Percentiles rank a stretch among this genome's conserved stretches.
These are phyloP conservation scores for Drosophila affinis DNA, from an alignment of 2,888 invertebrate species.

Conservation along the genomic window DNA sequence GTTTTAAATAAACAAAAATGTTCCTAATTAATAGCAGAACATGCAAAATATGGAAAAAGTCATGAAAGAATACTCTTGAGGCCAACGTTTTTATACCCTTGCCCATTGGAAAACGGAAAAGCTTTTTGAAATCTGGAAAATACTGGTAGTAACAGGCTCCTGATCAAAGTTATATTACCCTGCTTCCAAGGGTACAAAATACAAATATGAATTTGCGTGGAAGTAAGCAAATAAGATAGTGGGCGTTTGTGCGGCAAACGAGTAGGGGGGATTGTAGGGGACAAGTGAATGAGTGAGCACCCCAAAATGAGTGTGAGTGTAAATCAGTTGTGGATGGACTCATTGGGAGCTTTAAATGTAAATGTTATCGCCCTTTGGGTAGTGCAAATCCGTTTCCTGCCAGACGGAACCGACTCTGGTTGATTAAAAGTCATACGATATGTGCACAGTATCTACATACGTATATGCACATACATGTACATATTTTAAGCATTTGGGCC, in stretches of 20 bases:
- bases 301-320: neutral
- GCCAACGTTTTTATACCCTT: neutral
- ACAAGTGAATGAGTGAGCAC: neutral
- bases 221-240: neutral
- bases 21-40: constrained; percentile 23
- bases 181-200: neutral
- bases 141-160: neutral
- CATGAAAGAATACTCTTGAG: neutral
- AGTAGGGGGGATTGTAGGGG: neutral
- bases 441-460: neutral
- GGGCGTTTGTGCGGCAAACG: neutral
- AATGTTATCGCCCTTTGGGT: constrained; percentile 26
- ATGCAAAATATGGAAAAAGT: constrained; percentile 18
- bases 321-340: constrained; percentile 12
- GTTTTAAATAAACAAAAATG: constrained; percentile 27
- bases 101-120: neutral
- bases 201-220: neutral
- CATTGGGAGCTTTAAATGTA: constrained; percentile 8
- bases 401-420: neutral
- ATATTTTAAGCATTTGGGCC: constrained; percentile 2
- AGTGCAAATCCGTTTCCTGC: constrained; percentile 32
- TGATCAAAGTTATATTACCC: neutral
- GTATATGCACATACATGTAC: neutral
- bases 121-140: neutral
- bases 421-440: constrained; percentile 40